phyloP scores from a whole-genome alignment of 2,797 vertebrate genomes.

The Brachyalestes nurse region DNA sequence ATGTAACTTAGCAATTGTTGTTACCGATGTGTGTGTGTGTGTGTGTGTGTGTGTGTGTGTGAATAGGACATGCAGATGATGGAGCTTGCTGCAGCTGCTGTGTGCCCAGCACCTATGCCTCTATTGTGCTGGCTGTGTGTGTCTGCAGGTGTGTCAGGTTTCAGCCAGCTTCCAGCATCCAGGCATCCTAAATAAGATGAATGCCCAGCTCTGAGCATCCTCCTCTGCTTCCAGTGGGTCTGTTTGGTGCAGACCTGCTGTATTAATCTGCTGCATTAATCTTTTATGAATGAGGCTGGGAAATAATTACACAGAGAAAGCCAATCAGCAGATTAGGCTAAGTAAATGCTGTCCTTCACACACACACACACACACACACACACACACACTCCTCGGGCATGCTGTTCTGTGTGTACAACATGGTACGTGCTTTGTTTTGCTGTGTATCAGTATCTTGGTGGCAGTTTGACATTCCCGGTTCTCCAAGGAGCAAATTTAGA shows the following conservation, averaged over 20 bases:
- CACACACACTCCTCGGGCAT: neutral
- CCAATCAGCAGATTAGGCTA: neutral
- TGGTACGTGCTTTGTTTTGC: neutral
- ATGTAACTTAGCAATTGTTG: neutral
- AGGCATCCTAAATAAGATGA: neutral
- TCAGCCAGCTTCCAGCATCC: neutral
- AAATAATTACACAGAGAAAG: neutral
- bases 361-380: conserved; percentile 1
- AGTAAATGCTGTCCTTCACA: neutral
- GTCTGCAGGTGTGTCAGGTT: conserved; percentile 8
- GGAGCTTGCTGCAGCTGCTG: too few relatives aligned
- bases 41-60: conserved; percentile 13
- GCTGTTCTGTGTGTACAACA: neutral
- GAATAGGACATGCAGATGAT: too few relatives aligned
- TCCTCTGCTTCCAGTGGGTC: neutral
- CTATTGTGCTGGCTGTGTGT: conserved; percentile 5
- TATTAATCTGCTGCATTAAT: neutral
- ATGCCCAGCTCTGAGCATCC: neutral
- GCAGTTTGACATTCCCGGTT: too few relatives aligned
- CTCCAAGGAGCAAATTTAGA: neutral
- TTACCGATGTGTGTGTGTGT: neutral
- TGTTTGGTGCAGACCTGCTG: neutral
- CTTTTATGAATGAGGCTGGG: neutral
- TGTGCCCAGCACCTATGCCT: too few relatives aligned
- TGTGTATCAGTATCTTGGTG: too few relatives aligned